These are phyloP conservation scores for Linyphia triangularis DNA, from an alignment of 2,888 invertebrate species.

Conservation along the genomic window DNA sequence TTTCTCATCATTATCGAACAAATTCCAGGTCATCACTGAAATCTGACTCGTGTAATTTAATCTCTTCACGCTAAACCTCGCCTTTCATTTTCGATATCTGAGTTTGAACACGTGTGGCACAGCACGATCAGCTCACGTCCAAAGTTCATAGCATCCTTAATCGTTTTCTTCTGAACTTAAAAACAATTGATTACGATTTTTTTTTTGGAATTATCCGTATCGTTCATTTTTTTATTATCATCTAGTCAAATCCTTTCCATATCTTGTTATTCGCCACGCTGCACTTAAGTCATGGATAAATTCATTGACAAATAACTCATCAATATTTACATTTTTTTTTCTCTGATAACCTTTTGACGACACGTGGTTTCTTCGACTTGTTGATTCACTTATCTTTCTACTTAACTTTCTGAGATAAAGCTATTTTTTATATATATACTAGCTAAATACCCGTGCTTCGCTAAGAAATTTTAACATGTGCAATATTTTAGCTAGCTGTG, in stretches of 20 bases:
- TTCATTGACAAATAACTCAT: background rate
- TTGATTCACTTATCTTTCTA: too few relatives aligned
- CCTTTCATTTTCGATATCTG: background rate
- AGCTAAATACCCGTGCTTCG: too few relatives aligned
- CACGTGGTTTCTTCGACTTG: too few relatives aligned
- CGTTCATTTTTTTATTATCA: background rate
- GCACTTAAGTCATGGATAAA: background rate
- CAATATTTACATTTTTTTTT: background rate
- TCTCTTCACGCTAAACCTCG: background rate
- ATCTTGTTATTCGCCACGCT: background rate
- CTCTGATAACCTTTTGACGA: background rate
- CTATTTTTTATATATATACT: too few relatives aligned
- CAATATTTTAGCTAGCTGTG: too few relatives aligned
- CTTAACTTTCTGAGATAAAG: too few relatives aligned
- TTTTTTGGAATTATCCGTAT: background rate
- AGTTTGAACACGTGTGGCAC: background rate
- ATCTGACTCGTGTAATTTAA: background rate
- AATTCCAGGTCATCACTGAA: too few relatives aligned
- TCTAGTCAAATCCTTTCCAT: background rate
- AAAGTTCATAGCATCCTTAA: background rate
- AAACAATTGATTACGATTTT: background rate
- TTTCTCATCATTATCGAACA: too few relatives aligned
- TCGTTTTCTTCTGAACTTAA: background rate
- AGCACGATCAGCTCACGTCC: conserved; percentile 8
- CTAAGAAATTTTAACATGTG: too few relatives aligned